Conservation (phyloP, 1,140 invertebrate species). For the Zaprionus kolodkinae region DNA sequence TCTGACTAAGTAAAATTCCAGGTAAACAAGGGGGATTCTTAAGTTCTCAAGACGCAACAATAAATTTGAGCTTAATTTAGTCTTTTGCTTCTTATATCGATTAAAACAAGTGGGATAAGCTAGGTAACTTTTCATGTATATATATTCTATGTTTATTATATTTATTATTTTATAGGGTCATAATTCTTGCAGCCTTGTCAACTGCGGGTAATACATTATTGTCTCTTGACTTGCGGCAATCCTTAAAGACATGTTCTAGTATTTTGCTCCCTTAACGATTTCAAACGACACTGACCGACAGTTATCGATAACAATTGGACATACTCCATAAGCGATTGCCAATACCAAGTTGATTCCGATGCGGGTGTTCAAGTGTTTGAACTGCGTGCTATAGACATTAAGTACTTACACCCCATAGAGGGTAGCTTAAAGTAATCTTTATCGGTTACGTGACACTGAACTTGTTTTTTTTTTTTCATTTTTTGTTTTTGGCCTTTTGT, state of each 20-base stretch:
- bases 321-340: constrained; percentile 62
- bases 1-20: neutral
- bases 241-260: neutral
- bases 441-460: constrained; percentile 27
- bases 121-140: neutral
- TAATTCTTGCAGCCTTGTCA: constrained; percentile 9
- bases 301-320: constrained; percentile 55
- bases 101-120: neutral
- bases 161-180: neutral
- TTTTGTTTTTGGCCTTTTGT: neutral
- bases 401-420: constrained; percentile 16
- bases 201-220: constrained; percentile 33
- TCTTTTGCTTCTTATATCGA: too few species aligned
- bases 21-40: neutral
- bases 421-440: constrained; percentile 8
- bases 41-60: neutral
- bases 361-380: constrained; percentile 12
- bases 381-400: constrained; percentile 35
- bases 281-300: constrained; percentile 47
- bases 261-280: neutral
- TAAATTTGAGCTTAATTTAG: neutral
- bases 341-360: constrained; percentile 40
- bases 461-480: neutral
- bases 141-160: neutral
- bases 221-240: neutral